Percentiles rank a stretch among this genome's conserved stretches.
Conservation (phyloP, 2,113 vertebrate genomes). For the Halcyon malimbica region DNA sequence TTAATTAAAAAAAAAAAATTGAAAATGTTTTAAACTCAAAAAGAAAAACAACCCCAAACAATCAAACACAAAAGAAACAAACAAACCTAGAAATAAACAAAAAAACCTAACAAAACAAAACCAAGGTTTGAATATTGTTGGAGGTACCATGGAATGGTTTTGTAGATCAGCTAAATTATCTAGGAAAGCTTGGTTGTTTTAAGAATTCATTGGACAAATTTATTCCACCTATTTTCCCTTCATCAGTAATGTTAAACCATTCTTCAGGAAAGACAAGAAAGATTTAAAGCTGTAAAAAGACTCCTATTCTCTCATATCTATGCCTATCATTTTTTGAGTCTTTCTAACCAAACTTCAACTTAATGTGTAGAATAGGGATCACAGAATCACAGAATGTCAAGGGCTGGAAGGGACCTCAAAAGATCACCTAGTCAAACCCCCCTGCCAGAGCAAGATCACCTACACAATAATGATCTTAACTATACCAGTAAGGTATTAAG, state of each 20-base stretch:
- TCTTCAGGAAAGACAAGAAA: neutral
- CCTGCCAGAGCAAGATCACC: too few species aligned
- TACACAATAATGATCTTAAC: neutral
- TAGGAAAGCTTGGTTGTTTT: neutral
- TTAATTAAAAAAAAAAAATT: neutral
- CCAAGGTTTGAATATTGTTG: neutral
- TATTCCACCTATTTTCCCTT: neutral
- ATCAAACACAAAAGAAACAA: too few species aligned
- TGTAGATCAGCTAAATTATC: neutral
- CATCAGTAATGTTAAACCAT: neutral
- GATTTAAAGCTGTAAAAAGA: neutral
- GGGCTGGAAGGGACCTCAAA: too few species aligned
- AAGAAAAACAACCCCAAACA: neutral
- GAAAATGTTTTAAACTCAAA: neutral
- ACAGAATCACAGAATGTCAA: too few species aligned
- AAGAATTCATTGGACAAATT: neutral
- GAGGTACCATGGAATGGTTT: neutral
- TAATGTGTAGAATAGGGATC: neutral
- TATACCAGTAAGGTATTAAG: neutral
- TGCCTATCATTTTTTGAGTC: neutral
- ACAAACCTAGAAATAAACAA: too few species aligned
- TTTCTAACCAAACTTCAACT: neutral
- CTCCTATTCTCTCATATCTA: neutral
- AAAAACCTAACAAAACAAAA: neutral
- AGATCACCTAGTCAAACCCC: too few species aligned